A percentile compares a stretch with the other conserved stretches of the same genome.
Conservation (phyloP, 1,140 invertebrate genomes). For the Druon quercuslanigerum region DNA sequence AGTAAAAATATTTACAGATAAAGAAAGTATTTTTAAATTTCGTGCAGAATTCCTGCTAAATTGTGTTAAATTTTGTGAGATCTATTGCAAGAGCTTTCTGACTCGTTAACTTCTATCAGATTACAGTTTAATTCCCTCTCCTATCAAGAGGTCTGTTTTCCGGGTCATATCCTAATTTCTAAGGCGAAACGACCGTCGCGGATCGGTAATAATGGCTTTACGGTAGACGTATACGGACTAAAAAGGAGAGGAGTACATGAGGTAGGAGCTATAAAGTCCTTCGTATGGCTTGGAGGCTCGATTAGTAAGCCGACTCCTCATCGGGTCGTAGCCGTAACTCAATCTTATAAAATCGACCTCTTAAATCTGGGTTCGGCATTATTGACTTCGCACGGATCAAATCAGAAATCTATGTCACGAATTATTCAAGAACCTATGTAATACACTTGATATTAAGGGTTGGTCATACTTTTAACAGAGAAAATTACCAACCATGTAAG, state of each 20-base stretch:
- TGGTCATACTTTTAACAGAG: background rate
- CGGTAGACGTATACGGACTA: slow-evolving; percentile 26
- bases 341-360: slow-evolving; percentile 22
- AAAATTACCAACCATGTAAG: too few relatives aligned
- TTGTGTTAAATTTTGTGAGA: slow-evolving; percentile 1
- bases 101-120: slow-evolving; percentile 15
- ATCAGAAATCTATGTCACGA: slow-evolving; percentile 14
- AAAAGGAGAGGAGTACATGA: slow-evolving; percentile 16
- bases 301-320: slow-evolving; percentile 35
- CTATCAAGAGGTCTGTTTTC: slow-evolving; percentile 31
- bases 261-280: slow-evolving; percentile 36
- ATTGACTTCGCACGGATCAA: slow-evolving; percentile 3
- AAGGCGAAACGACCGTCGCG: slow-evolving; percentile 39
- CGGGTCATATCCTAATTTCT: slow-evolving; percentile 43
- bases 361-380: slow-evolving; percentile 16
- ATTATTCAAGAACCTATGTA: background rate
- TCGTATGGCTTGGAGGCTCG: slow-evolving; percentile 34
- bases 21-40: background rate
- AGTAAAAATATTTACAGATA: background rate
- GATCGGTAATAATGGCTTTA: slow-evolving; percentile 44
- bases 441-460: background rate
- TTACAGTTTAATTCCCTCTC: slow-evolving; percentile 25
- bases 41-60: background rate
- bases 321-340: slow-evolving; percentile 23
- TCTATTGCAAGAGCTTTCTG: slow-evolving; percentile 1